phyloP scores from a whole-genome alignment of 2,888 invertebrate species.

The Oasisia sp. region DNA sequence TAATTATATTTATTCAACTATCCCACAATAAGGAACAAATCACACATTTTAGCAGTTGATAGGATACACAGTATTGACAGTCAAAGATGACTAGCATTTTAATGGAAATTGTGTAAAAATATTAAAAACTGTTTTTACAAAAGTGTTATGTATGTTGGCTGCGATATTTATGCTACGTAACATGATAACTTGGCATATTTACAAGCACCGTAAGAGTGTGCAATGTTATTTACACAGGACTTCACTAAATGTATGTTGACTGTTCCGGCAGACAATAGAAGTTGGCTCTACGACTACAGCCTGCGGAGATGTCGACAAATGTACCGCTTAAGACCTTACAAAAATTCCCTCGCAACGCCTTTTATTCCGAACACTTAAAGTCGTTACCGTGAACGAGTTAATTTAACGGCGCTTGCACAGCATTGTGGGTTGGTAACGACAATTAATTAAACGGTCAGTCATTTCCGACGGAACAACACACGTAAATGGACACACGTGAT shows the following conservation, averaged over 20 bases:
- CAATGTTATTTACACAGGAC: neutral
- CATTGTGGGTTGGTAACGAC: neutral
- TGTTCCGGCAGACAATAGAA: neutral
- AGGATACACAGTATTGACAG: too few relatives aligned
- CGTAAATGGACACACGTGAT: neutral
- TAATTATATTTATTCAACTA: too few relatives aligned
- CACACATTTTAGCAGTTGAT: too few relatives aligned
- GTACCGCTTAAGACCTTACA: neutral
- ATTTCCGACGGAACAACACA: neutral
- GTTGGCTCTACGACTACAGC: neutral
- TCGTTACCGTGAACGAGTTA: neutral
- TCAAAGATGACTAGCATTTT: too few relatives aligned
- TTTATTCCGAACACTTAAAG: neutral
- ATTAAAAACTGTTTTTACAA: too few relatives aligned
- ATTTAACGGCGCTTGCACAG: neutral
- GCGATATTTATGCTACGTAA: too few relatives aligned
- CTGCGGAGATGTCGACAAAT: neutral
- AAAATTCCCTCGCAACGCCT: neutral
- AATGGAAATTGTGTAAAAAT: too few relatives aligned
- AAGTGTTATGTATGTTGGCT: too few relatives aligned
- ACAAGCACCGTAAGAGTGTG: neutral
- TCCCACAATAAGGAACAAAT: too few relatives aligned
- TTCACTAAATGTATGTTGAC: neutral
- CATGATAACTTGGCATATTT: neutral
- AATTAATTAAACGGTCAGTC: conserved; percentile 12